Evolutionary conservation across 2,888 invertebrate species (phyloP).

Genomic region (Anthrax anthrax): DNA sequence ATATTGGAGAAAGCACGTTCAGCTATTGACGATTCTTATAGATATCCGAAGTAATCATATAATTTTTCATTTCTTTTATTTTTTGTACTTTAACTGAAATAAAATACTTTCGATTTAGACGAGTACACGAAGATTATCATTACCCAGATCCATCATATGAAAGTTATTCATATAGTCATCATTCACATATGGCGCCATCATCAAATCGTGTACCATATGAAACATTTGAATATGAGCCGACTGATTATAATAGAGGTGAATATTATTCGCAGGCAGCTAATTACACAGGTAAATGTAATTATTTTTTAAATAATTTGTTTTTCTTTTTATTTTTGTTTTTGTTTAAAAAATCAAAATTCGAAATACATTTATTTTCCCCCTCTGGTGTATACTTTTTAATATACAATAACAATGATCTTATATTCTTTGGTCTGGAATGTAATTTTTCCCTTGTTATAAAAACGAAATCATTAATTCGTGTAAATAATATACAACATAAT

Average conservation of each 20-base stretch:
- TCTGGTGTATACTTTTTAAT: no score
- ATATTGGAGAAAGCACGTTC: conserved; percentile 67
- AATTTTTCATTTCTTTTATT: background rate
- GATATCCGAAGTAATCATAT: conserved; percentile 27
- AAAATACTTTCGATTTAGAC: background rate
- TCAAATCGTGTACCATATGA: conserved; percentile 25
- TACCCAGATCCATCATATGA: conserved; percentile 31
- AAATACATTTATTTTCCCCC: no score
- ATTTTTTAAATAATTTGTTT: background rate
- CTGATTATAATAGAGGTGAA: conserved; percentile 27
- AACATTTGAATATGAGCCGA: conserved; percentile 28
- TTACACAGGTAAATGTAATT: conserved; percentile 24
- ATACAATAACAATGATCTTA: no score
- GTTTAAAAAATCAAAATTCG: no score
- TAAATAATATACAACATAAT: no score
- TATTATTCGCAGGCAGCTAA: conserved; percentile 32
- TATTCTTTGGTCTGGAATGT: no score
- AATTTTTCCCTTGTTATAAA: no score
- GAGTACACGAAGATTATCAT: conserved; percentile 7
- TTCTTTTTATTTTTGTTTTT: background rate
- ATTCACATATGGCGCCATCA: conserved; percentile 14
- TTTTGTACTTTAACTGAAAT: background rate
- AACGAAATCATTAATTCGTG: no score
- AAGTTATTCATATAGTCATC: conserved; percentile 24
- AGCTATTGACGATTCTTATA: conserved; percentile 68